These are phyloP conservation scores for Xanthostigma xanthostigma DNA, from an alignment of 2,888 invertebrate genomes.

Conservation along the genomic window DNA sequence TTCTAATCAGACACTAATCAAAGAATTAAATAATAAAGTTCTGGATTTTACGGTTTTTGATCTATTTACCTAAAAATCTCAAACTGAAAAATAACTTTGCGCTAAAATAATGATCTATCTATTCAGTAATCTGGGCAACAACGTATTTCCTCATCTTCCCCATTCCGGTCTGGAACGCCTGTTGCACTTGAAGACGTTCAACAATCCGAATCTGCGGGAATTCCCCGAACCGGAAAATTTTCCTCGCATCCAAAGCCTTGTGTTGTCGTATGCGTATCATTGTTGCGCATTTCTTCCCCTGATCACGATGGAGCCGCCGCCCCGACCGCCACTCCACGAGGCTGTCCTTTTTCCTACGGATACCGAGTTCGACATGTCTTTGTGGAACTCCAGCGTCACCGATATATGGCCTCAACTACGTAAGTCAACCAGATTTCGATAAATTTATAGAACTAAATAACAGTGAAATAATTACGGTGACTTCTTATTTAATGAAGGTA, in stretches of 20 bases:
- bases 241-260: slow-evolving; percentile 71
- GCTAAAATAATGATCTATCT: too few relatives aligned
- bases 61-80: too few relatives aligned
- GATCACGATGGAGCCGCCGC: slow-evolving; percentile 36
- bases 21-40: too few relatives aligned
- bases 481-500: too few relatives aligned
- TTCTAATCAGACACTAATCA: too few relatives aligned
- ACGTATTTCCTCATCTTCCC: slow-evolving; percentile 70
- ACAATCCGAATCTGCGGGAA: slow-evolving; percentile 73
- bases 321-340: slow-evolving; percentile 38
- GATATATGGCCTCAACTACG: slow-evolving; percentile 74
- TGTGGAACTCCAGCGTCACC: slow-evolving; percentile 65
- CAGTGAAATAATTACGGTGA: too few relatives aligned
- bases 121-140: slow-evolving; percentile 78
- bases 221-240: slow-evolving; percentile 80
- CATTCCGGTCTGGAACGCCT: slow-evolving; percentile 65
- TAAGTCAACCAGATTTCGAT: slow-evolving; percentile 30
- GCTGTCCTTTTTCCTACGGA: slow-evolving; percentile 55
- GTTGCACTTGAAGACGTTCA: slow-evolving; percentile 78
- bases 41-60: too few relatives aligned
- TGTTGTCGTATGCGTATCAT: slow-evolving; percentile 89
- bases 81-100: too few relatives aligned
- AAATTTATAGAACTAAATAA: too few relatives aligned
- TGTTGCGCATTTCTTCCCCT: slow-evolving; percentile 80
- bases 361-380: slow-evolving; percentile 52